Evolutionary conservation across 2,113 vertebrate genomes (phyloP).

Genomic region (Hiodon tergisus): DNA sequence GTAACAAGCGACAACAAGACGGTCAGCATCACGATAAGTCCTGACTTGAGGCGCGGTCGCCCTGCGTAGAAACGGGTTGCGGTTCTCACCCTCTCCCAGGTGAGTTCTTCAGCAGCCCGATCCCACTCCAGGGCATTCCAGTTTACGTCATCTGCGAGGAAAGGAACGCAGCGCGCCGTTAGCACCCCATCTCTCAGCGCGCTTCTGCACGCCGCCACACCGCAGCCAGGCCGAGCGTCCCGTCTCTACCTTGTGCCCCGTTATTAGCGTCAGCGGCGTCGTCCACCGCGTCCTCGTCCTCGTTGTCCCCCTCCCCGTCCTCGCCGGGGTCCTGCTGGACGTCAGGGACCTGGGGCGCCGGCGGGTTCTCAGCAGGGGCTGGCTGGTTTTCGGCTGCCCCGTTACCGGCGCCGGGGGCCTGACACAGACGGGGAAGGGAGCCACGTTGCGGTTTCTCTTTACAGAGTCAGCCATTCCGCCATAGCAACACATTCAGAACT

Average conservation of each 20-base stretch:
- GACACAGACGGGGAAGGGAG: neutral
- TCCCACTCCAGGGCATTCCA: slow-evolving; percentile 98
- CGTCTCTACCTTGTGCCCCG: slow-evolving; percentile 74
- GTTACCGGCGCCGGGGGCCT: slow-evolving; percentile 72
- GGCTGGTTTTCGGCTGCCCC: slow-evolving; percentile 68
- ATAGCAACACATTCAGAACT: neutral
- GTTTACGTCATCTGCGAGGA: slow-evolving; percentile 85
- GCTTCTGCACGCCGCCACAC: neutral
- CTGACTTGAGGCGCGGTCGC: too few species aligned
- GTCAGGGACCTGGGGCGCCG: slow-evolving; percentile 69
- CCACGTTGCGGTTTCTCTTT: neutral
- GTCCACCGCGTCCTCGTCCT: slow-evolving; percentile 81
- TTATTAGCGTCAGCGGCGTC: slow-evolving; percentile 84
- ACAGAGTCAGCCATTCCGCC: slow-evolving; percentile 15
- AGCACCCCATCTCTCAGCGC: neutral
- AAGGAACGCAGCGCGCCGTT: neutral
- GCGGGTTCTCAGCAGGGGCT: slow-evolving; percentile 62
- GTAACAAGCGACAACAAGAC: slow-evolving; percentile 29
- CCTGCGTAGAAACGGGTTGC: neutral
- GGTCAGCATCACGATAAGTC: neutral
- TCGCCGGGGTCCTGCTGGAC: slow-evolving; percentile 75
- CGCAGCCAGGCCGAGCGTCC: too few species aligned
- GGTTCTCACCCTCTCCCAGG: slow-evolving; percentile 85
- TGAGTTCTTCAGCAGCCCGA: slow-evolving; percentile 91
- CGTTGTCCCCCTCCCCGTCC: slow-evolving; percentile 84